Evolutionary conservation across 1,140 invertebrate species (phyloP).

Genomic region (Acyrthosiphon pisum): DNA sequence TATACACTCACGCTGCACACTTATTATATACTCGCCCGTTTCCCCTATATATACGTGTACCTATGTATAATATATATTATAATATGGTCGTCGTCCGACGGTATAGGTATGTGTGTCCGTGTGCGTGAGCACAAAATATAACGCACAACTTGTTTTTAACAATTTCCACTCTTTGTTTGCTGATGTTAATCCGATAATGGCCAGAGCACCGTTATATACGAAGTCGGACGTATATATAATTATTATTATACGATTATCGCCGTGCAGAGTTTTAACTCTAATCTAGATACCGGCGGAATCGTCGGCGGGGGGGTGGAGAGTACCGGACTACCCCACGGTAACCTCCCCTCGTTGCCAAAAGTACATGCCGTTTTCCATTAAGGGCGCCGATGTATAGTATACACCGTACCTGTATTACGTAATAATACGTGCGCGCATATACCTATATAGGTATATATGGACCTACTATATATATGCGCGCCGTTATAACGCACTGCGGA

Average conservation of each 20-base stretch:
- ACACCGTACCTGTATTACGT: neutral
- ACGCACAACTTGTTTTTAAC: neutral
- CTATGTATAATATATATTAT: neutral
- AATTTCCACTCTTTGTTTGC: constrained; percentile 36
- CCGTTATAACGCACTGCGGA: neutral
- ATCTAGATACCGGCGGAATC: neutral
- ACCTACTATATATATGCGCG: too few species aligned
- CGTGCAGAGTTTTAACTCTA: constrained; percentile 7
- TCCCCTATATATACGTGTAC: neutral
- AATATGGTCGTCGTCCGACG: neutral
- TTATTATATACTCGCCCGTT: neutral
- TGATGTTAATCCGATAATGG: constrained; percentile 53
- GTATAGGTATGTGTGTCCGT: neutral
- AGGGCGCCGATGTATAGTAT: neutral
- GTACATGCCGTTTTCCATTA: constrained; percentile 7
- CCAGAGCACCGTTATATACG: constrained; percentile 10
- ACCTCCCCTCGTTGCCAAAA: neutral
- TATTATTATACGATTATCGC: constrained; percentile 47
- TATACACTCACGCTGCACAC: neutral
- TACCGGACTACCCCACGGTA: neutral
- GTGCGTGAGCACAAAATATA: neutral
- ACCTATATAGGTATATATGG: neutral
- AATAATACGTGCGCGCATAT: neutral
- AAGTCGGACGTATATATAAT: constrained; percentile 40
- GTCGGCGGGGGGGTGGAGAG: too few species aligned